phyloP scores from a whole-genome alignment of 2,113 vertebrate species.

The Motacilla alba region DNA sequence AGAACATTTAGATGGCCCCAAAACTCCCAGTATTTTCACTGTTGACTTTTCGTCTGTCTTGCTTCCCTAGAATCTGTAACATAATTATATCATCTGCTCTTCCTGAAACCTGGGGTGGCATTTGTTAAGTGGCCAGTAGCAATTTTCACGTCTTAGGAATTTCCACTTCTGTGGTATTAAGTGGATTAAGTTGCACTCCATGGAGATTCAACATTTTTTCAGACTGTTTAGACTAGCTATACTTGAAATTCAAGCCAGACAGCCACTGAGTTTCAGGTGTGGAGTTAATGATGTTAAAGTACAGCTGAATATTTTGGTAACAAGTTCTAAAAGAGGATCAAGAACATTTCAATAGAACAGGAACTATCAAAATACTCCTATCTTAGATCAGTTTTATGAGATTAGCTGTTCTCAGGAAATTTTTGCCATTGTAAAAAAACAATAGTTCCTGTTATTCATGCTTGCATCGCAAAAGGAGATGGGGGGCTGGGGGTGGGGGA shows the following conservation, averaged over 20 bases:
- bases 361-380: not conserved
- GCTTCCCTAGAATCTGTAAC: not conserved
- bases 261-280: not conserved
- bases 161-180: not conserved
- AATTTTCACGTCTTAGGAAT: not conserved
- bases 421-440: not conserved
- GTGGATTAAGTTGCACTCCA: not conserved
- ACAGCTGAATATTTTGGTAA: not conserved
- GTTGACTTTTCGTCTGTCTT: not conserved
- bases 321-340: not conserved
- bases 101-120: not conserved
- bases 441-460: not conserved
- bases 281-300: not conserved
- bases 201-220: not conserved
- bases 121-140: not conserved
- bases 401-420: not conserved
- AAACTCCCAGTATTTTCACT: not conserved
- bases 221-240: not conserved
- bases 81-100: not conserved
- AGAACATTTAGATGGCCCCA: not conserved
- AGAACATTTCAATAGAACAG: not conserved
- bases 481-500: accelerated
- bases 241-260: not conserved
- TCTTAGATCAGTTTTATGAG: not conserved
- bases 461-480: not conserved